Evolutionary conservation across 2,113 vertebrate genomes (phyloP), one percentile per base, ranked within the genome.

Genomic region (Varanus salvator): DNA sequence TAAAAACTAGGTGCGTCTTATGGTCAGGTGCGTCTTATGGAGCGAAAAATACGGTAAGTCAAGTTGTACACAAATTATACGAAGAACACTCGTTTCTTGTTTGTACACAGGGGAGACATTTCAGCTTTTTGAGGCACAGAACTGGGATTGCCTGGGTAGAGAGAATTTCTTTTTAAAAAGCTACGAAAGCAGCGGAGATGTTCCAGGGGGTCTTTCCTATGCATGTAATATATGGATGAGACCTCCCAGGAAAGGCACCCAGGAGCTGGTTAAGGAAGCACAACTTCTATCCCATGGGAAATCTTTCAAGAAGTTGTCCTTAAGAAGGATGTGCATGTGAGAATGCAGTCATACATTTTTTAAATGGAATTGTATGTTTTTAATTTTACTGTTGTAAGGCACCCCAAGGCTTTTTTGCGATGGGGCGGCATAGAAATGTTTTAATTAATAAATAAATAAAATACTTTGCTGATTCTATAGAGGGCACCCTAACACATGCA

Each of bases 401-500:
- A n/a, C n/a, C n/a, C n/a, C n/a, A n/a, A n/a, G n/a, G n/a, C n/a
- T n/a, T n/a, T n/a, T n/a, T n/a, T n/a, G n/a, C n/a, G n/a, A n/a
- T n/a, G n/a, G n/a, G n/a, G n/a, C n/a, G n/a, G n/a, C n/a, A n/a
- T n/a, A n/a, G n/a, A n/a, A n/a, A n/a, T n/a, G n/a, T n/a, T n/a
- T n/a, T n/a, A n/a, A n/a, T n/a, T n/a, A n/a, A n/a, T n/a, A n/a
- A n/a, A n/a, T n/a, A n/a, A n/a, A n/a, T n/a, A n/a, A n/a, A n/a
- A n/a, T n/a, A n/a, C n/a, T n/a, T n/a, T 12, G 5, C 74, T 52
- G 38, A 83, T 91, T 91, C 95, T 93, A 87, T 92, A 95, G 95
- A 92, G 94, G 94, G 95, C 96, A 89, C 76, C 1, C 87, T 52
- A 4, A 3, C 85, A 11, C 80, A 89, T 0, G 50, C 0, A 3